A percentile compares a stretch with the other conserved stretches of the same genome.
phyloP scores from a whole-genome alignment of 2,888 invertebrate species.

The Hofmannophila pseudospretella region DNA sequence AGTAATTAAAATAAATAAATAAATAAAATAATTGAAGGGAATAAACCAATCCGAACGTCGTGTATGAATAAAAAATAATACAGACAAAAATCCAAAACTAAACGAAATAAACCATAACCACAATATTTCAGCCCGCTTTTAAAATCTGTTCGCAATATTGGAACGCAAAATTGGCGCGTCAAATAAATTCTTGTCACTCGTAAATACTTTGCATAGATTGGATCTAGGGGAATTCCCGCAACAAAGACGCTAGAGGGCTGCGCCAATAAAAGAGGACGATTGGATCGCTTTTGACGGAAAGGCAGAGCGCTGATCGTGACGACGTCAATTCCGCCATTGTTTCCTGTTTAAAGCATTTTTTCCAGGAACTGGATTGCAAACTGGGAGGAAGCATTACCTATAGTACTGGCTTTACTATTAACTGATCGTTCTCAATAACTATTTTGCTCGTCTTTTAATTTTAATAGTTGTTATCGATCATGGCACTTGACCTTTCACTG shows the following conservation, averaged over 20 bases:
- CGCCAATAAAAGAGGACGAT: constrained; percentile 65
- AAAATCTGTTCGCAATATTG: constrained; percentile 36
- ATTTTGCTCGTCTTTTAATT: no score
- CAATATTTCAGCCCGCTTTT: constrained; percentile 24
- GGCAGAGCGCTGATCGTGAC: constrained; percentile 43
- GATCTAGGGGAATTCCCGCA: constrained; percentile 60
- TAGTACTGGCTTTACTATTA: no score
- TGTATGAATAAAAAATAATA: no score
- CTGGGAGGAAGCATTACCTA: not conserved
- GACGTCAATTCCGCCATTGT: constrained; percentile 26
- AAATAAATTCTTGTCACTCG: constrained; percentile 70
- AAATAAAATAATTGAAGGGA: no score
- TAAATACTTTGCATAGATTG: constrained; percentile 73
- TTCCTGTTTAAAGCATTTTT: constrained; percentile 29
- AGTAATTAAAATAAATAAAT: no score
- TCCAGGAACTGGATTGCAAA: not conserved
- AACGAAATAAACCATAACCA: not conserved
- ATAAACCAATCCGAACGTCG: no score
- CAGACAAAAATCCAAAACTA: no score
- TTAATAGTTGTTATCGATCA: no score
- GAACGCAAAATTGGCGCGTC: constrained; percentile 58
- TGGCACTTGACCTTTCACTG: no score
- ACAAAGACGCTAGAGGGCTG: constrained; percentile 63
- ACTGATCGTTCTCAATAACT: not conserved
- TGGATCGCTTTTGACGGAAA: constrained; percentile 64